Base-by-base conservation (phyloP, 2,113 vertebrate genomes). In the Etia nguti region DNA sequence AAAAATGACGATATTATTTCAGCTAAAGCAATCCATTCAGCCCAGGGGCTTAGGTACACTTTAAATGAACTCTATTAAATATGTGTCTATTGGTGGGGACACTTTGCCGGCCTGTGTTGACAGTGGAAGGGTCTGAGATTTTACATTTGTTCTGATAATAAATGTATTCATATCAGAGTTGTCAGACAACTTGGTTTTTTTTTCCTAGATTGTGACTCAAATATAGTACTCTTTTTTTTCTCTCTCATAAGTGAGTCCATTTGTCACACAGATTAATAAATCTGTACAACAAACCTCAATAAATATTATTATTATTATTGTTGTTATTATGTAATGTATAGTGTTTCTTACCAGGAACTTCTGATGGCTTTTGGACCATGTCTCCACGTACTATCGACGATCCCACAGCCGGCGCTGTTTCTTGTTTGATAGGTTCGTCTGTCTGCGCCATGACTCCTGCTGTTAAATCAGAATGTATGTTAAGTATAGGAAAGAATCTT, bases 381-480 rank as follows among this genome's bases (percentile, higher is more conserved):
- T 95, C 92, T 85, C 94, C 94, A 85, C 92, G 80, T 52, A 48
- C 4, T 38, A 3, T 29, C 4, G 10, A 11, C 26, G 6, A 31
- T 52, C 1, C 46, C 73, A 77, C 26, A 34, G 6, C 18, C 1
- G 26, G 2, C 3, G 4, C 18, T 52, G 1, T 52, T 31, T 1
- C 18, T 77, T 13, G 16, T 50, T 77, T 77, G 1, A 57, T 26
- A 6, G 38, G 60, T 10, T 41, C 15, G 1, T 60, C 60, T 0
- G 91, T 88, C 68, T 94, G 73, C 24, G 94, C 91, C 46, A 54
- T 36, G 26, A 93, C 89, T 82, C 90, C 90, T 54, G 79, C 24
- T 4, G 36, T 7, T 24, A 54, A 52, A 60, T 75, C 18, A 59
- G 6, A 15, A 57, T 0, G 20, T 22, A 52, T 77, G 26, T 77